Percentiles rank a stretch among this genome's conserved stretches.
Evolutionary conservation across 2,888 invertebrate species (phyloP).

Genomic region (Melanchra persicariae): DNA sequence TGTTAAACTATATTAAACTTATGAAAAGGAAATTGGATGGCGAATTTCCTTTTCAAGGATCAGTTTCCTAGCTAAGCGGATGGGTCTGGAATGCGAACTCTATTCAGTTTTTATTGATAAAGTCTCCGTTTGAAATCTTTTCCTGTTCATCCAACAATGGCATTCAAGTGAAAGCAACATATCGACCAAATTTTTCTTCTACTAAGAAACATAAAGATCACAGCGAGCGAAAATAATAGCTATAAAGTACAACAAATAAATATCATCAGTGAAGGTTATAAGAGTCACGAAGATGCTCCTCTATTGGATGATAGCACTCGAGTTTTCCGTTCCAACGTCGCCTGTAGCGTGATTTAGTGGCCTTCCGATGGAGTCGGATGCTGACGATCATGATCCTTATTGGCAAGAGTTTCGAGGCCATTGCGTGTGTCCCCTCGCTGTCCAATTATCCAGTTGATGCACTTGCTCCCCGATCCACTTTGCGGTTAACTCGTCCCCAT

Average conservation of each 20-base stretch:
- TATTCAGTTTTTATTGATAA: background rate
- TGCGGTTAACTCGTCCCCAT: slow-evolving; percentile 25
- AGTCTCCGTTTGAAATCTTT: no score
- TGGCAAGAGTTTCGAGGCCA: slow-evolving; percentile 64
- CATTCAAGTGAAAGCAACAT: background rate
- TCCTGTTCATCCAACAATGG: background rate
- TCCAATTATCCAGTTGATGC: slow-evolving; percentile 70
- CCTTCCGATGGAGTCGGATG: slow-evolving; percentile 62
- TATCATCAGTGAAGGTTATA: slow-evolving; percentile 22
- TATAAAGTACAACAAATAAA: slow-evolving; percentile 28
- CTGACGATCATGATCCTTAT: slow-evolving; percentile 48
- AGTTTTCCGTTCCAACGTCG: slow-evolving; percentile 43
- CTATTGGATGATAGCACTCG: slow-evolving; percentile 54
- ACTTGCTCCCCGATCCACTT: slow-evolving; percentile 53
- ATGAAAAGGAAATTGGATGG: background rate
- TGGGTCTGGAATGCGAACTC: background rate
- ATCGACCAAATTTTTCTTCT: background rate
- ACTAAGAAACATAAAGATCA: background rate
- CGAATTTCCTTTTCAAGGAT: background rate
- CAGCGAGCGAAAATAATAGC: background rate
- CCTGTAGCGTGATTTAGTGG: slow-evolving; percentile 45
- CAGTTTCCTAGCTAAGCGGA: background rate
- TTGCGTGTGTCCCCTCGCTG: slow-evolving; percentile 66
- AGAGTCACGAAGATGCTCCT: slow-evolving; percentile 18
- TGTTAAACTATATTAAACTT: no score